Percentiles rank a stretch among this genome's conserved stretches.
Evolutionary conservation across 1,140 invertebrate species (phyloP).

Genomic region (Caenorhabditis latens): DNA sequence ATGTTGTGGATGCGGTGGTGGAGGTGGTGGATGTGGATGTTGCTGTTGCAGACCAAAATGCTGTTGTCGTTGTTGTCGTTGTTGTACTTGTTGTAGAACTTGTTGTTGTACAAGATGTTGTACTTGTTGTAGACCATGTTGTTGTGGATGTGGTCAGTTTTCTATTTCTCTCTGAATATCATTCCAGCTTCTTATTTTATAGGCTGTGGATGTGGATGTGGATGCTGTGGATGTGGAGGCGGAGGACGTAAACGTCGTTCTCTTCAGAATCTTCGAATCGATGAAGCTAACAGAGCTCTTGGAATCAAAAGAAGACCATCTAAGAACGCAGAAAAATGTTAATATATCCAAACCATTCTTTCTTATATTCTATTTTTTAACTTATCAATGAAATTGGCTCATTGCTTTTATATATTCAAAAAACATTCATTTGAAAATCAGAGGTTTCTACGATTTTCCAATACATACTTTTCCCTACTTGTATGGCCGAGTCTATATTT

Average conservation of each 20-base stretch:
- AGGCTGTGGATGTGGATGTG: conserved; percentile 36
- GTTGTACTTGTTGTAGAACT: conserved; percentile 26
- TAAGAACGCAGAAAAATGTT: conserved; percentile 7
- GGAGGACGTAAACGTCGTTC: conserved; percentile 59
- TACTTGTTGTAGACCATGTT: conserved; percentile 58
- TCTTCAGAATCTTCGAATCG: conserved; percentile 58
- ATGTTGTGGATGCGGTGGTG: conserved; percentile 23
- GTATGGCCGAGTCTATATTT: no score
- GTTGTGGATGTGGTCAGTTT: background rate
- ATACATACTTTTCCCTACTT: no score
- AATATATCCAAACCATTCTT: background rate
- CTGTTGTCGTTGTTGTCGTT: conserved; percentile 46
- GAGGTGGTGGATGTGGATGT: conserved; percentile 51
- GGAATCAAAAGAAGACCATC: conserved; percentile 34
- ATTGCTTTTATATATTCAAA: no score
- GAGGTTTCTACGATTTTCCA: no score
- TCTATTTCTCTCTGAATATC: no score
- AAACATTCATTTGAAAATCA: no score
- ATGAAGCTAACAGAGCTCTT: conserved; percentile 35
- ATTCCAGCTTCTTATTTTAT: no score
- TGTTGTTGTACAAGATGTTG: conserved; percentile 58
- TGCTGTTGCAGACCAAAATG: conserved; percentile 56
- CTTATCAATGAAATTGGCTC: no score
- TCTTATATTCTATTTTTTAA: no score
- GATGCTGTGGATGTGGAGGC: conserved; percentile 52